phyloP scores from a whole-genome alignment of 2,113 vertebrate species.

The Pomatostomus ruficeps region DNA sequence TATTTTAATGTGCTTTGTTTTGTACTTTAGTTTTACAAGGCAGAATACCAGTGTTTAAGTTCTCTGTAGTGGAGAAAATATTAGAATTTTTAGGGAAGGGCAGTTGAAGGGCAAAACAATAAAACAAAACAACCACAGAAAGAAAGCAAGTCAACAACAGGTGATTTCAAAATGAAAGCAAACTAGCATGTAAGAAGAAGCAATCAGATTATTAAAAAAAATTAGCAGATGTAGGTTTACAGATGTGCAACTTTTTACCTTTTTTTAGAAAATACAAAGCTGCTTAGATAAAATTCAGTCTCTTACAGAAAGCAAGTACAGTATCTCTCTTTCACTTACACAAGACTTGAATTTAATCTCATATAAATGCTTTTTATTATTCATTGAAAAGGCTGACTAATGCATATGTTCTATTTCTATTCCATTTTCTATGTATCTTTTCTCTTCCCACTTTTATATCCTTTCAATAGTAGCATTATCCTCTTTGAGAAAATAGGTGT shows the following conservation, averaged over 20 bases:
- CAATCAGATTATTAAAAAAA: not conserved
- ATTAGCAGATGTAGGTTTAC: not conserved
- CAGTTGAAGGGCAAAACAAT: not conserved
- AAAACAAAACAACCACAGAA: not conserved
- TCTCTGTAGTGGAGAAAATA: not conserved
- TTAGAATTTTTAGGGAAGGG: not conserved
- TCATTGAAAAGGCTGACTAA: conserved; percentile 25
- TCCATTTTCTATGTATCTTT: not conserved
- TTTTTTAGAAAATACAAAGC: not conserved
- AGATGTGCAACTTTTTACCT: not conserved
- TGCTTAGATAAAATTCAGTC: not conserved
- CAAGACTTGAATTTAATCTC: conserved; percentile 11
- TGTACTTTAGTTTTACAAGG: not conserved
- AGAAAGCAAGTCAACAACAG: not conserved
- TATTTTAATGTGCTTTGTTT: not conserved
- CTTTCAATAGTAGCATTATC: not conserved
- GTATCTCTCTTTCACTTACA: not conserved
- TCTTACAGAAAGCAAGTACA: not conserved
- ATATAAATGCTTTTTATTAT: conserved; percentile 21
- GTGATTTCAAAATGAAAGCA: not conserved
- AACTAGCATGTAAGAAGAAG: not conserved
- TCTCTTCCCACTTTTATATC: not conserved
- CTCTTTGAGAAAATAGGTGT: not conserved
- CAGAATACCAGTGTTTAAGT: not conserved
- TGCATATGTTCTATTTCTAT: not conserved